Evolutionary conservation across 2,888 invertebrate genomes (phyloP).

Genomic region (Tenthredo notha): DNA sequence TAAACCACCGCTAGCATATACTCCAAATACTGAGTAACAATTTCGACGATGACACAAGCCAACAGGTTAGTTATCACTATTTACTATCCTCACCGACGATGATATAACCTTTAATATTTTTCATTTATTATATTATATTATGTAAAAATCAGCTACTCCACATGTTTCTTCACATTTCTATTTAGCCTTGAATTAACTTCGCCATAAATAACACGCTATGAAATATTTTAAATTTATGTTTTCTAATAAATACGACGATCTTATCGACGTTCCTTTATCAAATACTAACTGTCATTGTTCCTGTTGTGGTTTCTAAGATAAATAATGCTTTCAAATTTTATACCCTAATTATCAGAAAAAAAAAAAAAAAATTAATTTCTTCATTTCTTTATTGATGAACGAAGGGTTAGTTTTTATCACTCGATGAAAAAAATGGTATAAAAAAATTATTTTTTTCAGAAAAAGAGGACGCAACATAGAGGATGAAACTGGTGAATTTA

Average conservation of each 20-base stretch:
- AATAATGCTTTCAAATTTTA: neutral
- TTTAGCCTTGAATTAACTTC: neutral
- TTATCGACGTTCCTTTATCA: neutral
- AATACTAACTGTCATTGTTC: neutral
- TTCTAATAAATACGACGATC: neutral
- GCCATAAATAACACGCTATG: neutral
- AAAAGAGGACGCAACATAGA: conserved; percentile 86
- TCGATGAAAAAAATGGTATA: neutral
- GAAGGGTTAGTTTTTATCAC: neutral
- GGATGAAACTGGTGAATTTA: conserved; percentile 89
- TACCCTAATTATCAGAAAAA: neutral
- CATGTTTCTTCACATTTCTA: neutral
- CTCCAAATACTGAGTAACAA: conserved; percentile 31
- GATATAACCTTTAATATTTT: conserved; percentile 57
- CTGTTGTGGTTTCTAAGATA: neutral
- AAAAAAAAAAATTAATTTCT: neutral
- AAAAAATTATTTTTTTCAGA: conserved; percentile 81
- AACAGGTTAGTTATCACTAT: conserved; percentile 72
- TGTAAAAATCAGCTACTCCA: neutral
- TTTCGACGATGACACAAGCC: conserved; percentile 70
- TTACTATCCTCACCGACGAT: conserved; percentile 57
- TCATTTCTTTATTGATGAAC: neutral
- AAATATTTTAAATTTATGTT: neutral
- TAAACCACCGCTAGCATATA: neutral
- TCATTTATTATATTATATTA: neutral